Conservation (phyloP, 1,140 invertebrate genomes). For the Homalodisca vitripennis region DNA sequence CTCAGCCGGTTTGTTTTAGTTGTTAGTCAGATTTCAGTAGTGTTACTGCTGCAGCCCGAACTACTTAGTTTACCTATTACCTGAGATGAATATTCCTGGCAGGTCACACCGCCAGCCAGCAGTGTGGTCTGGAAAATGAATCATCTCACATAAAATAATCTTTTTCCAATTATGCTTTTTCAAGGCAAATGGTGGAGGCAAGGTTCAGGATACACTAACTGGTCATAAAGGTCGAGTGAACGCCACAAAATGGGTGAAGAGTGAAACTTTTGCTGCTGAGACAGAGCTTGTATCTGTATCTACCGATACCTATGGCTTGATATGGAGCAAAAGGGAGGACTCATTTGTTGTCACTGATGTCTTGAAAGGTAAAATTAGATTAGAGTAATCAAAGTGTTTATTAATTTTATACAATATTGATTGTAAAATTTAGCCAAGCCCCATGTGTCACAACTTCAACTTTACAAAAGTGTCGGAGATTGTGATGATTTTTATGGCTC, state of each 20-base stretch:
- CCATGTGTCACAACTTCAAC: too few relatives aligned
- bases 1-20: neutral
- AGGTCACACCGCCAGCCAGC: too few relatives aligned
- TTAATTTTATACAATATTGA: too few relatives aligned
- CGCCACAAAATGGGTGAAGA: constrained; percentile 71
- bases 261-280: constrained; percentile 45
- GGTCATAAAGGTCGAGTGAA: constrained; percentile 68
- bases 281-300: constrained; percentile 68
- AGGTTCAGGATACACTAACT: constrained; percentile 56
- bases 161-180: neutral
- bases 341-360: neutral
- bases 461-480: too few relatives aligned
- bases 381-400: too few relatives aligned
- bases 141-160: neutral
- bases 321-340: constrained; percentile 14
- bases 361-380: constrained; percentile 48
- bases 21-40: neutral
- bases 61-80: too few relatives aligned
- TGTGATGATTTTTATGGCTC: too few relatives aligned
- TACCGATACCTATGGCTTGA: constrained; percentile 4
- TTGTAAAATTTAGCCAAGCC: too few relatives aligned
- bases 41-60: neutral
- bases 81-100: too few relatives aligned
- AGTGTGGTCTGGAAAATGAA: neutral
- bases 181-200: constrained; percentile 46